These are phyloP conservation scores for Cygnus olor DNA, from an alignment of 2,797 vertebrate species.

Conservation along the genomic window DNA sequence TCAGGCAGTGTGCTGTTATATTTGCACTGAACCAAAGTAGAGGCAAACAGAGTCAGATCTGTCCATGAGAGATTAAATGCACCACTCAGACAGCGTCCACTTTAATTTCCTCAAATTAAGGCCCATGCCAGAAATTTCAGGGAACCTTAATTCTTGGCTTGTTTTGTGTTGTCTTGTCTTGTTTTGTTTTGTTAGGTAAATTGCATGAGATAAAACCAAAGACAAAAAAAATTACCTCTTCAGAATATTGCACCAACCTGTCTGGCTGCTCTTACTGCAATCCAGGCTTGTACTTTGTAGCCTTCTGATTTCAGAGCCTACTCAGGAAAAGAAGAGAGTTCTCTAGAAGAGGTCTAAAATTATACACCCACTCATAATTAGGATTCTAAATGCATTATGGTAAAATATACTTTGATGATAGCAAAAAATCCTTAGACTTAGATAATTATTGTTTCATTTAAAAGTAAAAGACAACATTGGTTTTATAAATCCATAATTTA, in stretches of 20 bases:
- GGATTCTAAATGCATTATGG: not conserved
- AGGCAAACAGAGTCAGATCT: conserved; percentile 41
- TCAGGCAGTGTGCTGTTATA: conserved; percentile 3
- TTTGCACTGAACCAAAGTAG: conserved; percentile 52
- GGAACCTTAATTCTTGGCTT: not conserved
- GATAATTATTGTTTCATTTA: not conserved
- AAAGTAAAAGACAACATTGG: not conserved
- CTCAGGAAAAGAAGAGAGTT: not conserved
- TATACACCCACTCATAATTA: not conserved
- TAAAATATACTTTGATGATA: not conserved
- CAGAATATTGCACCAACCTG: conserved; percentile 77
- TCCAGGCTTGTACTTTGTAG: conserved; percentile 79
- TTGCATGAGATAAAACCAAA: not conserved
- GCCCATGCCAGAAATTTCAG: conserved; percentile 16
- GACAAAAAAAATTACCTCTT: not conserved
- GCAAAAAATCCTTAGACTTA: not conserved
- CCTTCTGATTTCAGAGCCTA: conserved; percentile 35
- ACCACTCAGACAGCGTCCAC: not conserved
- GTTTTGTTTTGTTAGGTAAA: not conserved
- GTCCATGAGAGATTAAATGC: conserved; percentile 44
- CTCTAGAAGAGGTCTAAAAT: conserved; percentile 59
- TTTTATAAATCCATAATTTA: not conserved
- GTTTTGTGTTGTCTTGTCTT: not conserved
- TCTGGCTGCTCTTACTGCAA: conserved; percentile 83
- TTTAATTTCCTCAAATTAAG: conserved; percentile 28